Evolutionary conservation across 2,888 invertebrate species (phyloP).

Genomic region (Elegia similella): DNA sequence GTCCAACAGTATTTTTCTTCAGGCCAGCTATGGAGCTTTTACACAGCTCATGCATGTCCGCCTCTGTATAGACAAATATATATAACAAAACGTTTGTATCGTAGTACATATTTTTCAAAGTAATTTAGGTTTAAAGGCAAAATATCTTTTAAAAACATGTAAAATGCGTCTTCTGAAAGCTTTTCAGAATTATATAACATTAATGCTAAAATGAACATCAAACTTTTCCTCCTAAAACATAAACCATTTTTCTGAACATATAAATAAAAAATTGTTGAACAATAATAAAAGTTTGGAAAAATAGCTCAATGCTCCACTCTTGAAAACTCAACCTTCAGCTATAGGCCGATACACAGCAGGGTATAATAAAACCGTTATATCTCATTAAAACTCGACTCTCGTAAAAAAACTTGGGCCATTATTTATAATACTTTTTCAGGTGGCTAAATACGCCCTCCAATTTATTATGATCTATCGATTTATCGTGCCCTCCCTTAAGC

Average conservation of each 20-base stretch:
- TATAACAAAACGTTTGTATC: no score
- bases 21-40: no score
- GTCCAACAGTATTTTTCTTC: no score
- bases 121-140: no score
- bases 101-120: no score
- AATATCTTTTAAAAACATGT: no score
- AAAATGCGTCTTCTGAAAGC: no score
- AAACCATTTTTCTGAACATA: not conserved
- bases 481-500: slow-evolving; percentile 42
- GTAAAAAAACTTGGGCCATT: slow-evolving; percentile 57
- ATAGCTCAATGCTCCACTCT: not conserved
- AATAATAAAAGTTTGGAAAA: not conserved
- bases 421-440: slow-evolving; percentile 59
- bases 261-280: not conserved
- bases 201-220: not conserved
- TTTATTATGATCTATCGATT: slow-evolving; percentile 69
- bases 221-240: not conserved
- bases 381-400: slow-evolving; percentile 29
- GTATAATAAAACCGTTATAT: slow-evolving; percentile 18
- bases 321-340: not conserved
- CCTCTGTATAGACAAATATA: no score
- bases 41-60: no score
- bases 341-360: not conserved
- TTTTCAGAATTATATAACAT: not conserved
- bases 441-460: slow-evolving; percentile 49